A percentile compares a stretch with the other conserved stretches of the same genome.
Evolutionary conservation across 2,888 invertebrate genomes (phyloP).

Genomic region (Cybosia mesomella): DNA sequence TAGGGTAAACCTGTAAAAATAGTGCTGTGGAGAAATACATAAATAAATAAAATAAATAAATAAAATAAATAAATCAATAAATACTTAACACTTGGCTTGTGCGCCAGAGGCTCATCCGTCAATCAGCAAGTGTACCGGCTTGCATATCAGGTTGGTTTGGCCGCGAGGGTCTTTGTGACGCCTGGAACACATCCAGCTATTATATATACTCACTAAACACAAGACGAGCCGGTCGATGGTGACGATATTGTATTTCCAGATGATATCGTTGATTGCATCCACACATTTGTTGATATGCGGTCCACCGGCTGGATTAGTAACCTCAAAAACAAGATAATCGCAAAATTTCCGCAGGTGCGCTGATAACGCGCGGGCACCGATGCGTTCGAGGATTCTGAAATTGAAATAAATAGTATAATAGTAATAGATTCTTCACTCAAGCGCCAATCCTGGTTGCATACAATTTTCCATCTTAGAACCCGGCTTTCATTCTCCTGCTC

Average conservation of each 20-base stretch:
- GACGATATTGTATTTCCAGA: conserved; percentile 99
- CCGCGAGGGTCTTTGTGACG: no score
- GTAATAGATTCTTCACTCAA: no score
- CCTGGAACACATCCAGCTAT: no score
- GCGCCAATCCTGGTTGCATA: no score
- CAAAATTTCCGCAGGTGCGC: conserved; percentile 97
- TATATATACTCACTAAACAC: conserved; percentile 91
- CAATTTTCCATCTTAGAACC: background rate
- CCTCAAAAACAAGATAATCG: conserved; percentile 97
- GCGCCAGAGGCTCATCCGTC: no score
- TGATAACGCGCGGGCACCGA: conserved; percentile 96
- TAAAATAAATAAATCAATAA: no score
- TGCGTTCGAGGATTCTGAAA: conserved; percentile 94
- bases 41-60: no score
- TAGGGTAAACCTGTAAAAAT: no score
- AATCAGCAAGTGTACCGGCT: no score
- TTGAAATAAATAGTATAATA: background rate
- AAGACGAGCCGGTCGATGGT: conserved; percentile 97
- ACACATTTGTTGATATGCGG: conserved; percentile 97
- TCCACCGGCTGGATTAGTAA: conserved; percentile 95
- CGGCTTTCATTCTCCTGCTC: background rate
- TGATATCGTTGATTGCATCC: conserved; percentile 98
- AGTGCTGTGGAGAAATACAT: no score
- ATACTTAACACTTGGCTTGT: no score
- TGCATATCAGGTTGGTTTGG: no score